Conservation (phyloP, 2,113 vertebrate species). For the Triplophysa dalaica region DNA sequence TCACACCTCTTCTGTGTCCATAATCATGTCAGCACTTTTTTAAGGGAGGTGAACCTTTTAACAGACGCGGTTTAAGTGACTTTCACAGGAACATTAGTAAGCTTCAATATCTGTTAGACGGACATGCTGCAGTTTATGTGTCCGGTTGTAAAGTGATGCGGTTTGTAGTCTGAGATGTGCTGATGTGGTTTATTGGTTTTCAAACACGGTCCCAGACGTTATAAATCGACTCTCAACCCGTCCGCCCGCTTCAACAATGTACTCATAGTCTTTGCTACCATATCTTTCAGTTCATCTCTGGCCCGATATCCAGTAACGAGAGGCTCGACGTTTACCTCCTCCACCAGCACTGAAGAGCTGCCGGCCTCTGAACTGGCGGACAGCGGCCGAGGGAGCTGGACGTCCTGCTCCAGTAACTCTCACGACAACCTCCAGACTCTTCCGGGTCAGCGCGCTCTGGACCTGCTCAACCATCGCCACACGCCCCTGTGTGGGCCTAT, state of each 20-base stretch:
- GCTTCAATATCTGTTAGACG: neutral
- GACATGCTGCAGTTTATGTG: constrained; percentile 1
- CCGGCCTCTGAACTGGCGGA: constrained; percentile 84
- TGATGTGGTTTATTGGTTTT: constrained; percentile 1
- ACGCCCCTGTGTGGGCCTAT: constrained; percentile 80
- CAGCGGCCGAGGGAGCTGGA: constrained; percentile 96
- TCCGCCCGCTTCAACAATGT: neutral
- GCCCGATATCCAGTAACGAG: constrained; percentile 69
- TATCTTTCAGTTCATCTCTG: constrained; percentile 55
- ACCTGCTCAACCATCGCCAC: constrained; percentile 76
- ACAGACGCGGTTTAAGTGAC: neutral
- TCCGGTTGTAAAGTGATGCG: neutral
- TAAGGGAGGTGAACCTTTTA: neutral
- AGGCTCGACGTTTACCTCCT: constrained; percentile 76
- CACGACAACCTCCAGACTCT: constrained; percentile 95
- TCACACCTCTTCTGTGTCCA: neutral
- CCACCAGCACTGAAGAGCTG: constrained; percentile 86
- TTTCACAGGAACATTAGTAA: constrained; percentile 4
- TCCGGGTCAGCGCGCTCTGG: constrained; percentile 80
- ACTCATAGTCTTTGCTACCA: neutral
- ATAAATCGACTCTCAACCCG: neutral
- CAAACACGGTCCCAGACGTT: neutral
- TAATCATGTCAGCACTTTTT: neutral
- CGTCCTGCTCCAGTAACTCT: constrained; percentile 93
- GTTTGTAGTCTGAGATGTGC: neutral